Evolutionary conservation across 2,797 vertebrate species (phyloP).

Genomic region (Anomalospiza imberbis): DNA sequence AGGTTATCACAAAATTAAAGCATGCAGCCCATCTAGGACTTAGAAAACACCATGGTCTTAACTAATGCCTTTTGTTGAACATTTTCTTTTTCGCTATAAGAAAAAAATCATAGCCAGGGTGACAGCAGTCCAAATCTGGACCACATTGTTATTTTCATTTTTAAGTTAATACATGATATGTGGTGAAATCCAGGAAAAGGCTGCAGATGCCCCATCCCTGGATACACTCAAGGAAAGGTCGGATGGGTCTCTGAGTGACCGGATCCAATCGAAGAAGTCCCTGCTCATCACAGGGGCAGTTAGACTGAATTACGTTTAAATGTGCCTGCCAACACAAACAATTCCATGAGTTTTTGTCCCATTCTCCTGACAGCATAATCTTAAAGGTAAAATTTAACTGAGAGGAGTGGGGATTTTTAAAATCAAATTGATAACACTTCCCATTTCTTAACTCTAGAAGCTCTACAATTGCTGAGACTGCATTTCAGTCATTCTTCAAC

Average conservation of each 20-base stretch:
- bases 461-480: background rate
- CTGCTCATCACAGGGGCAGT: background rate
- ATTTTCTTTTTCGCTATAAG: background rate
- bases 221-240: background rate
- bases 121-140: background rate
- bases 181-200: background rate
- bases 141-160: rapidly evolving
- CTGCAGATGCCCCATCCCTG: background rate
- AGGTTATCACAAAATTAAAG: background rate
- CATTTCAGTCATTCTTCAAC: background rate
- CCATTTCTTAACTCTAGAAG: background rate
- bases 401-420: rapidly evolving
- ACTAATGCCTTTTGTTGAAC: background rate
- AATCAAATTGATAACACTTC: background rate
- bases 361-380: background rate
- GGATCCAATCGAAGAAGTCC: background rate
- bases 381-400: background rate
- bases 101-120: background rate
- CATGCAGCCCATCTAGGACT: rapidly evolving
- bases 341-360: background rate
- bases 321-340: background rate
- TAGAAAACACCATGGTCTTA: rapidly evolving
- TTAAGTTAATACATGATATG: rapidly evolving
- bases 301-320: background rate
- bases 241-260: background rate